Evolutionary conservation across 1,140 invertebrate species (phyloP).

Genomic region (Brachionus sp.): DNA sequence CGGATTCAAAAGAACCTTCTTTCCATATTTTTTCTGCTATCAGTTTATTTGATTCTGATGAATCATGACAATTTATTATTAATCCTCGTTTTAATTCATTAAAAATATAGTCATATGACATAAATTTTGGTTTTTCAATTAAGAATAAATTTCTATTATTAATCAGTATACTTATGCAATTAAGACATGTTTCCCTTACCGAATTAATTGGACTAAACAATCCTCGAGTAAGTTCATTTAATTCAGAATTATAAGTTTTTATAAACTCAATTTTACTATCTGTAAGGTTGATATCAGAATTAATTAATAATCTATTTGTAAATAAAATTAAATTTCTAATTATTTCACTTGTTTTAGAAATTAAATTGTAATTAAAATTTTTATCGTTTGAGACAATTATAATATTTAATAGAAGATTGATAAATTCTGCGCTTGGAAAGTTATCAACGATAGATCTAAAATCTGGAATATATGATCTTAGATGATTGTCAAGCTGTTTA

Average conservation of each 20-base stretch:
- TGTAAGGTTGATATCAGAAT: background rate
- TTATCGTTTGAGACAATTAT: background rate
- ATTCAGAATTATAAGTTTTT: background rate
- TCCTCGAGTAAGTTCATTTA: background rate
- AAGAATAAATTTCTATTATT: conserved; percentile 22
- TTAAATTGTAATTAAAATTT: background rate
- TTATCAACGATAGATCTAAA: conserved; percentile 19
- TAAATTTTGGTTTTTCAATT: background rate
- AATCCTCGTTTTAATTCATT: background rate
- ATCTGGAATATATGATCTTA: background rate
- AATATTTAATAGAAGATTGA: background rate
- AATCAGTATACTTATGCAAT: background rate
- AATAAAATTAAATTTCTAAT: background rate
- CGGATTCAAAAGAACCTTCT: background rate
- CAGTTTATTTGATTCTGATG: background rate
- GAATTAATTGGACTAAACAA: background rate
- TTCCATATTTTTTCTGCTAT: conserved; percentile 4
- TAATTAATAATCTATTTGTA: conserved; percentile 7
- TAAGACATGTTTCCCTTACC: background rate
- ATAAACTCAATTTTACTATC: background rate
- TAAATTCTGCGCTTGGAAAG: background rate
- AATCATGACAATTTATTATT: background rate
- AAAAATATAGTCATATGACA: background rate
- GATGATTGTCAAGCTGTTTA: background rate
- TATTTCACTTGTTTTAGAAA: background rate